phyloP scores from a whole-genome alignment of 2,113 vertebrate genomes.

The Seriola dumerili region DNA sequence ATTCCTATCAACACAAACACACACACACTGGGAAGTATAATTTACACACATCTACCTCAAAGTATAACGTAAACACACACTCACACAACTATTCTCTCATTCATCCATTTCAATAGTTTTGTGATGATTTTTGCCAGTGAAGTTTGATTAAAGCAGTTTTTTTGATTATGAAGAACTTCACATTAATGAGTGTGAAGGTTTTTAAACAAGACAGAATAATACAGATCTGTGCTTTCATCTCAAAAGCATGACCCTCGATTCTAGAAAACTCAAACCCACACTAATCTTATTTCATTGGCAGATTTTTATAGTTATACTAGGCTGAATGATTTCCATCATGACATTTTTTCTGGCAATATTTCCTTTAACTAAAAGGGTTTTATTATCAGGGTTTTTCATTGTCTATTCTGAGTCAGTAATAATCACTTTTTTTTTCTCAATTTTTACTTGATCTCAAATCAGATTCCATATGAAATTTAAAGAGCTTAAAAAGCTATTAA shows the following conservation, averaged over 20 bases:
- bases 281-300: not conserved
- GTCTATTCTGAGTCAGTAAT: not conserved
- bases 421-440: not conserved
- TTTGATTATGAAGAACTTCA: too few species aligned
- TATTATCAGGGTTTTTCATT: not conserved
- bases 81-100: not conserved
- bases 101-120: not conserved
- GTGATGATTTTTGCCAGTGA: not conserved
- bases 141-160: not conserved
- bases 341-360: too few species aligned
- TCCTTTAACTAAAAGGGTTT: too few species aligned
- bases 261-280: too few species aligned
- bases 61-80: not conserved
- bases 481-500: not conserved
- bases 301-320: not conserved
- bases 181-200: too few species aligned
- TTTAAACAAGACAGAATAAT: too few species aligned
- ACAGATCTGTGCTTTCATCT: too few species aligned
- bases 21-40: not conserved
- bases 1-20: slow-evolving; percentile 15
- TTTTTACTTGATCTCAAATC: not conserved
- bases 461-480: not conserved
- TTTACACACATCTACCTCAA: slow-evolving; percentile 15
- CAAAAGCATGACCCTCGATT: too few species aligned
- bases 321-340: not conserved